A percentile compares a stretch with the other conserved stretches of the same genome.
Conservation (phyloP, 2,888 invertebrate species). For the Nephrotoma flavescens region DNA sequence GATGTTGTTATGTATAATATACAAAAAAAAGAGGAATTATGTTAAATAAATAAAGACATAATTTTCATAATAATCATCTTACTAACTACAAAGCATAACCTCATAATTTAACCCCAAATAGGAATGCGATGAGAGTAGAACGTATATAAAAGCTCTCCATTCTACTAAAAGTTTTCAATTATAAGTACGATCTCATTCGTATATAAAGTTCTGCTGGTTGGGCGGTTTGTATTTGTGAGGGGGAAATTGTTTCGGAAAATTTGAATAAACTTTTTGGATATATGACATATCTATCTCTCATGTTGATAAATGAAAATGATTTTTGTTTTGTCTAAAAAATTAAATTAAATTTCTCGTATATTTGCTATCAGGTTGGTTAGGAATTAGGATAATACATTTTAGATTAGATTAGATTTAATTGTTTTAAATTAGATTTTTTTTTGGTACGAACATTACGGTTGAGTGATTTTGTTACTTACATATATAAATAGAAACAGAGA, state of each 20-base stretch:
- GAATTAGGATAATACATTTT: not conserved
- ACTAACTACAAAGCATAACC: not conserved
- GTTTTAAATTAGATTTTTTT: not conserved
- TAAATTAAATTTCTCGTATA: not conserved
- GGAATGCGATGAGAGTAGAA: not conserved
- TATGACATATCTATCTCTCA: not conserved
- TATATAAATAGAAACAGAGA: not conserved
- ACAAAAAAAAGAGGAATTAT: not conserved
- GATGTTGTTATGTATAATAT: not conserved
- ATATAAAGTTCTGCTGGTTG: not conserved
- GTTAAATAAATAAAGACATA: not conserved
- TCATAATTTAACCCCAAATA: not conserved
- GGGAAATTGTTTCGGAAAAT: not conserved
- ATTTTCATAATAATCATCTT: not conserved
- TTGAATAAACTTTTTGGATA: not conserved
- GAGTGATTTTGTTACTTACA: not conserved
- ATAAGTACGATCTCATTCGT: not conserved
- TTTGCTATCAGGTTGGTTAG: not conserved
- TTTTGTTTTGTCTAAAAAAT: not conserved
- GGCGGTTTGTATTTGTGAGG: not conserved
- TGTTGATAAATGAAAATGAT: not conserved
- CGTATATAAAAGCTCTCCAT: not conserved
- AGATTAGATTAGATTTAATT: not conserved
- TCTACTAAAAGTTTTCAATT: not conserved
- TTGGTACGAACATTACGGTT: not conserved